Evolutionary conservation across 2,888 invertebrate genomes (phyloP), one percentile per base, ranked within the genome.

Genomic region (Rhingia campestris): DNA sequence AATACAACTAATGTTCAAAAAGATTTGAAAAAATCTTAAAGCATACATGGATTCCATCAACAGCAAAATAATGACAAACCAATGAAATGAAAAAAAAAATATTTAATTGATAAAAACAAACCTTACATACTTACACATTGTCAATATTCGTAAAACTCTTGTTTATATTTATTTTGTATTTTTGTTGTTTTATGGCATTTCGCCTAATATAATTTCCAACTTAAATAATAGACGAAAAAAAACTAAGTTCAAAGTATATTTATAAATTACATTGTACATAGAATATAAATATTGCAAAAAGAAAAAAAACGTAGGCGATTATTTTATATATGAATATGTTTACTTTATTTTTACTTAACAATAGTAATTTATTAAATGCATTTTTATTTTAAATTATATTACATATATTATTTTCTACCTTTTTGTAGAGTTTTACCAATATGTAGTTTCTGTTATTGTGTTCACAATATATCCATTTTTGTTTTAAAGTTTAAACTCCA

Each of bases 241-340:
- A 14, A 45, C 53, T 84, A 80, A 84, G 84, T 84, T 84, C 74
- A 84, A 84, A 84, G 66, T 79, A 59, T 79, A 79, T 73, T 70
- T 74, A 53, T 80, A 69, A 82, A 82, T 80, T 80, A 75, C 33
- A 85, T 81, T 85, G 84, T 85, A 85, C 59, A 85, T 85, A 85
- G 81, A 63, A 85, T 75, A 67, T 64, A 58, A 80, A 75, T 61
- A 73, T 32, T 79, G 72, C 49, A 32, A 58, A 63, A 51, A 41
- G 35, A 67, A 63, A 35, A 59, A 54, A 73, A 3, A 12, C 12
- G 43, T 33, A 53, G 51, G 39, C 47, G 14, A 69, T 76, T 61
- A 59, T 43, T 74, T 82, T 63, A 53, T 58, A 70, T 54, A 22
- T 66, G 53, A 7, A 66, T 82, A 66, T 61, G 37, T 69, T 61